A percentile compares a stretch with the other conserved stretches of the same genome.
These are phyloP conservation scores for Plagiodera versicolora DNA, from an alignment of 2,888 invertebrate genomes.

Conservation along the genomic window DNA sequence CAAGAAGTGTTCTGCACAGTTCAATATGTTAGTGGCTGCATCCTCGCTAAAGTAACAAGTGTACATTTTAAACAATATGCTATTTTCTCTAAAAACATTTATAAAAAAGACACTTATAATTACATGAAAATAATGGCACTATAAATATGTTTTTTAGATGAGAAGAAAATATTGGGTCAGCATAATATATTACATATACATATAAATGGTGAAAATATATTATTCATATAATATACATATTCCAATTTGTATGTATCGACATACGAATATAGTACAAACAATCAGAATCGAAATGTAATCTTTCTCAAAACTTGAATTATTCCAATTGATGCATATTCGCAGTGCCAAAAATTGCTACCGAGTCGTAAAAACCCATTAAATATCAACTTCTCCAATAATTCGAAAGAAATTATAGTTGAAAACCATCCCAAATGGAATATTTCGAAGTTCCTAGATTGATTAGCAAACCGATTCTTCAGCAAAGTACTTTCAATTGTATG, in stretches of 20 bases:
- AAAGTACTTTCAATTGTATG: conserved; percentile 25
- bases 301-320: background rate
- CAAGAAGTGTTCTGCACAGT: conserved; percentile 44
- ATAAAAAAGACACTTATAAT: conserved; percentile 56
- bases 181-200: conserved; percentile 26
- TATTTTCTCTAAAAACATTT: conserved; percentile 56
- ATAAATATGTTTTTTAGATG: conserved; percentile 46
- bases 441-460: background rate
- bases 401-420: no score
- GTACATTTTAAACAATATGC: conserved; percentile 55
- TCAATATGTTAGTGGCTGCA: conserved; percentile 51
- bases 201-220: conserved; percentile 29
- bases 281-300: conserved; percentile 15
- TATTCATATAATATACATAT: conserved; percentile 13
- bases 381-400: background rate
- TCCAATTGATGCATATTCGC: background rate
- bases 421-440: background rate
- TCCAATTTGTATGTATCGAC: conserved; percentile 15
- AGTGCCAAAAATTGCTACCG: background rate
- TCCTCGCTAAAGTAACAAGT: conserved; percentile 56
- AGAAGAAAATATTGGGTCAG: conserved; percentile 41
- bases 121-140: conserved; percentile 57
- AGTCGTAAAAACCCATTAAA: background rate
- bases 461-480: conserved; percentile 15
- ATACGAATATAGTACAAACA: conserved; percentile 26